These are phyloP conservation scores for Uria aalge DNA, from an alignment of 2,113 vertebrate genomes.

Conservation along the genomic window DNA sequence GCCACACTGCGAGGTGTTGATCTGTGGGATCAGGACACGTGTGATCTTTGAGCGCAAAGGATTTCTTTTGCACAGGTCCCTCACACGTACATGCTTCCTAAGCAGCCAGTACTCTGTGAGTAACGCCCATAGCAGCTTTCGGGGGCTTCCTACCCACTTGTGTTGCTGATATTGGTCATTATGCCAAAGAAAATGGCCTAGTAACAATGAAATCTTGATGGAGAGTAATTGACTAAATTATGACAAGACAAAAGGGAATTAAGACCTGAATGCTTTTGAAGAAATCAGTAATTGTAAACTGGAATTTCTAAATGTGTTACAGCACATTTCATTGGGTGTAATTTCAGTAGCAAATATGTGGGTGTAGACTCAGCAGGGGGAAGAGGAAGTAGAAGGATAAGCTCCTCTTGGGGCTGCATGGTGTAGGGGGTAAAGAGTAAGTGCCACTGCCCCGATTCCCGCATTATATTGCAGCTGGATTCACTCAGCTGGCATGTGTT, in stretches of 20 bases:
- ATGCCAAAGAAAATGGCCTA: not conserved
- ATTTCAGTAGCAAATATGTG: not conserved
- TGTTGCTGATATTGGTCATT: not conserved
- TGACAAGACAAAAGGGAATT: not conserved
- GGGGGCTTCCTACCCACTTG: not conserved
- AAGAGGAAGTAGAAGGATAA: not conserved
- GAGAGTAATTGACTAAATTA: not conserved
- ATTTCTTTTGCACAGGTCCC: not conserved
- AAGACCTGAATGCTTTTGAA: not conserved
- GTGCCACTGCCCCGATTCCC: not conserved
- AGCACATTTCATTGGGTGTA: not conserved
- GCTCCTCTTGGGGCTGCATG: not conserved
- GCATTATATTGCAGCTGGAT: not conserved
- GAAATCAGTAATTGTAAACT: not conserved
- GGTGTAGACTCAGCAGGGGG: not conserved
- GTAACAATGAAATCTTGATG: not conserved
- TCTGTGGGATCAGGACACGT: not conserved
- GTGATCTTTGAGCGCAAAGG: not conserved
- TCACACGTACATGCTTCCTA: not conserved
- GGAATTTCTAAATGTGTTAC: not conserved
- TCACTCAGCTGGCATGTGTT: not conserved
- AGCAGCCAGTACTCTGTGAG: not conserved
- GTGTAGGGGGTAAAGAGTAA: not conserved
- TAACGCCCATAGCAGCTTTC: not conserved
- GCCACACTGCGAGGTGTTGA: not conserved